Conservation (phyloP, 2,113 vertebrate species). For the Catharus bicknelli region DNA sequence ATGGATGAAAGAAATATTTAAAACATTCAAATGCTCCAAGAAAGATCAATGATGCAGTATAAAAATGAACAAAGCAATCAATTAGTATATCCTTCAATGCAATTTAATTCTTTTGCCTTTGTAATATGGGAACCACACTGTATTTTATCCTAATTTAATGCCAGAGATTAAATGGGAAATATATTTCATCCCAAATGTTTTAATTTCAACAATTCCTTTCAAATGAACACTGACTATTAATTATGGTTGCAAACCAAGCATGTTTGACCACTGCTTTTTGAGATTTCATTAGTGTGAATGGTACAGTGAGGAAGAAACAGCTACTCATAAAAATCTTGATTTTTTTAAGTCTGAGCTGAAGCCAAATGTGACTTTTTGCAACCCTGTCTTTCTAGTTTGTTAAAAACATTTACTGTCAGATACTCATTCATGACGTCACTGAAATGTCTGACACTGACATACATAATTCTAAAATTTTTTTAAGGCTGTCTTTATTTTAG, state of each 20-base stretch:
- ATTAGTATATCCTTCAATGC: conserved; percentile 60
- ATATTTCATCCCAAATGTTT: not conserved
- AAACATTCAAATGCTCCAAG: conserved; percentile 68
- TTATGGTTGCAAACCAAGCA: not conserved
- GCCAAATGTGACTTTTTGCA: not conserved
- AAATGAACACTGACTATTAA: not conserved
- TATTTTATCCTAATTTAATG: conserved; percentile 18
- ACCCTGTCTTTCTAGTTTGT: not conserved
- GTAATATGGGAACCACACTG: conserved; percentile 1
- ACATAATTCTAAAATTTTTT: not conserved
- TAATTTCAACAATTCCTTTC: not conserved
- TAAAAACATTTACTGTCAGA: not conserved
- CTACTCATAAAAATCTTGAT: not conserved
- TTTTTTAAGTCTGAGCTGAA: not conserved
- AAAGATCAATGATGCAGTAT: conserved; percentile 66
- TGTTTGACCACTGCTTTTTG: not conserved
- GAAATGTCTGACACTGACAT: not conserved
- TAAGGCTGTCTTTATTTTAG: not conserved
- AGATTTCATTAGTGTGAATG: not conserved
- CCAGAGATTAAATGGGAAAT: conserved; percentile 28
- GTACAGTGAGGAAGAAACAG: not conserved
- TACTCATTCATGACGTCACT: not conserved
- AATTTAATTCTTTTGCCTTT: conserved; percentile 32
- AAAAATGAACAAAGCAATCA: conserved; percentile 70
- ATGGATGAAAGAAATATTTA: conserved; percentile 70